Evolutionary conservation across 2,113 vertebrate species (phyloP), one percentile per base, ranked within the genome.

Genomic region (Myrmophylax atrothorax): DNA sequence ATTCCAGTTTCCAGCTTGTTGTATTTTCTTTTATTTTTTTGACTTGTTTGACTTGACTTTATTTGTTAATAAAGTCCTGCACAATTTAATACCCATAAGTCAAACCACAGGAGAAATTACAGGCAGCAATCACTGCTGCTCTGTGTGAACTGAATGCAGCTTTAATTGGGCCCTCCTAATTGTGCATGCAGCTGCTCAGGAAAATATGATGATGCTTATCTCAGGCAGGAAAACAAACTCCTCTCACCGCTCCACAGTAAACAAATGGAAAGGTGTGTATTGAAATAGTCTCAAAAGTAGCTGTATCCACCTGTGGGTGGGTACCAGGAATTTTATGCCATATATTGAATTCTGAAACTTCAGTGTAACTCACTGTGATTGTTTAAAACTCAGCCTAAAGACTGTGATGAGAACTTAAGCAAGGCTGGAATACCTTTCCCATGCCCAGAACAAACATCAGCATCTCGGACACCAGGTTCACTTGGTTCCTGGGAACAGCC

Each of bases 111-210:
- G 90, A 95, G 90, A 89, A 89, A 94, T 92, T 87, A 82, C 2
- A 87, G 83, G 13, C 83, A 90, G 85, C 88, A 93, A 69, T 92
- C 79, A 64, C 92, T 56, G 69, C 40, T 0, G 1, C 80, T 87
- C 90, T 72, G 58, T 64, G 64, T 84, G 90, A 93, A 58, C 72
- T 24, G 56, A 92, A 79, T 72, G 80, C 76, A 86, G 35, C 79
- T 84, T 82, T 93, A 95, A 93, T 90, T 95, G 92, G 79, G 83
- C 60, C 52, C 66, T 87, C 37, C 79, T 96, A 93, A 95, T 90
- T 81, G 73, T 69, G 77, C 60, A 53, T 84, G 80, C 73, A 93
- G 92, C 89, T 96, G 90, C 84, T 89, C 33, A 20, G 76, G 78
- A 53, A 76, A 93, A 81, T 52, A 68, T 14, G 70, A 47, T 53